Evolutionary conservation across 2,797 vertebrate species (phyloP), one percentile per base, ranked within the genome.

Genomic region (Spinus olivaceus): DNA sequence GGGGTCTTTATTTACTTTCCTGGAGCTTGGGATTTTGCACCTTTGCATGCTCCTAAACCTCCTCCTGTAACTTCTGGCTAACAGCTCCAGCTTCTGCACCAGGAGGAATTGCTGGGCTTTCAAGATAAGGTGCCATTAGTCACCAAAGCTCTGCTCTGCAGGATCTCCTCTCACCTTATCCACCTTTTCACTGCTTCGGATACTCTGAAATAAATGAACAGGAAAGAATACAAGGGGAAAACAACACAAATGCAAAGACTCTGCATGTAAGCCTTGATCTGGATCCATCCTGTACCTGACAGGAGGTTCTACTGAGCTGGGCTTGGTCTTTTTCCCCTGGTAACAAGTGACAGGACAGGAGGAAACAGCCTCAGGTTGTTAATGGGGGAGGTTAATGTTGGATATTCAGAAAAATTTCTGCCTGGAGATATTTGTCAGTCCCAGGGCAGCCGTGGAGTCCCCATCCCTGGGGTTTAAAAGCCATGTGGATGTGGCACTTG

Each of bases 211-310:
- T 2, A 70, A 44, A 80, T 0, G 3, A 39, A 24, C 12, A 21
- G 41, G 7, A 49, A 74, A 33, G 28, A 86, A 66, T 5, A 19
- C 39, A 28, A 73, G 6, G 18, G 10, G 51, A 51, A 51, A 77
- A 44, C n/a, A 64, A 42, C 37, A 35, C 32, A 56, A 63, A 70
- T 8, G 21, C 37, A 11, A 57, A 44, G 28, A 22, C 22, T n/a
- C 8, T 21, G 8, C 1, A 0, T 9, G 9, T 13, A 27, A 49
- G 9, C 12, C 3, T 10, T 32, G 1, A 47, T 7, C 12, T 24
- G 39, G 4, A 70, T 32, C 24, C 17, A 46, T 21, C 60, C 19
- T 9, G 19, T 30, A 28, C 42, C 64, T 22, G 19, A 24, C 7
- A 39, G 41, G 32, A 53, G 18, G 7, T 4, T 42, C 23, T 8